Conservation (phyloP, 2,888 invertebrate species). For the Rhopalosiphum nymphaeae region DNA sequence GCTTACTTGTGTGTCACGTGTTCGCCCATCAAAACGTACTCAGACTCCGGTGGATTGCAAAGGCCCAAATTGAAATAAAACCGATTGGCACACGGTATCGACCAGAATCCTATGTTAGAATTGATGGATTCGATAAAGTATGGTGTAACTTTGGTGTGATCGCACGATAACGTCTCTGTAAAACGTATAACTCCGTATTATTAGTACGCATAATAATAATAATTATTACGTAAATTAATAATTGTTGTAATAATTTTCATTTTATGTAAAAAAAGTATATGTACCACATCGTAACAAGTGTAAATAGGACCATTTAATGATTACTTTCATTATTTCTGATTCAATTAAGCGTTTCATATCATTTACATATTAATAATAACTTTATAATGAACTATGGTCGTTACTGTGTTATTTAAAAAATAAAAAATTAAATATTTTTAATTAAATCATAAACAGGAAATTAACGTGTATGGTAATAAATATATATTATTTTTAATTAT, state of each 20-base stretch:
- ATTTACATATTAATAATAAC: neutral
- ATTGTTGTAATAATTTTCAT: neutral
- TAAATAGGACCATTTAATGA: neutral
- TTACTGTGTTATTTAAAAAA: neutral
- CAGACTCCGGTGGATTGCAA: constrained; percentile 84
- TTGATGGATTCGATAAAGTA: constrained; percentile 92
- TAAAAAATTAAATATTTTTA: neutral
- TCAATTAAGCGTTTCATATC: neutral
- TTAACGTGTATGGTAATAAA: neutral
- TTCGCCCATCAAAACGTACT: constrained; percentile 89
- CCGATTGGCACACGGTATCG: constrained; percentile 85
- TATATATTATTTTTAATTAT: neutral
- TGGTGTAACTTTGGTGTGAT: constrained; percentile 91
- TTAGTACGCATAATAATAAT: neutral
- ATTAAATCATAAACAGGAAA: neutral
- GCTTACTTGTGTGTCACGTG: constrained; percentile 82
- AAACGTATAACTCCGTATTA: neutral
- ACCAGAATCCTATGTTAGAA: constrained; percentile 84
- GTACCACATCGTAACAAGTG: neutral
- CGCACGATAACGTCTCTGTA: constrained; percentile 87
- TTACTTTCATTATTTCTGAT: neutral
- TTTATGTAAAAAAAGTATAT: too few species aligned
- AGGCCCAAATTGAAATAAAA: constrained; percentile 87
- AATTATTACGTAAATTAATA: neutral
- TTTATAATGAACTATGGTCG: neutral